Evolutionary conservation across 2,888 invertebrate genomes (phyloP), one percentile per base, ranked within the genome.

Genomic region (Tineola bisselliella): DNA sequence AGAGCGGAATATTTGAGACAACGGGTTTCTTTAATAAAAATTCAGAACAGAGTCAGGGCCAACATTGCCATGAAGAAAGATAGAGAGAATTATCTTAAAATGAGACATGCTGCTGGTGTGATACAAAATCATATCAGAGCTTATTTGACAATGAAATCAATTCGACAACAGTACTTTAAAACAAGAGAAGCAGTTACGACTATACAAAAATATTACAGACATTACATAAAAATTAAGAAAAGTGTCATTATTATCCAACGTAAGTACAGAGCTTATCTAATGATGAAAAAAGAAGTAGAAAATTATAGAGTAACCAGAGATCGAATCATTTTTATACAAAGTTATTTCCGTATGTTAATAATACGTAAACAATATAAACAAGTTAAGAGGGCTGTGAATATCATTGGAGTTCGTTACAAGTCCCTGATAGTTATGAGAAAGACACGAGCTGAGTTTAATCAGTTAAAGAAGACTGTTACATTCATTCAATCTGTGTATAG

Each of bases 11-110:
- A 82, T 66, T 63, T 76, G 11, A 64, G 71, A 33, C 66, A 86
- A 57, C 87, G 73, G 66, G 68, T 69, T 12, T 75, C 82, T 0
- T 69, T 73, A 4, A 64, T 79, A 12, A 65, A 67, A 30, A 63
- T 90, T 2, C 91, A 91, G 67, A 76, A 83, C 54, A 70, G 76
- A 18, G 82, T 76, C 64, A 84, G 88, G 54, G 79, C 84, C 8
- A 79, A 77, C 63, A 69, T 79, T n/a, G 43, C 43, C 43, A 12
- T n/a, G 13, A 43, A 43, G 43, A 66, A 54, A 13, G 66, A 74
- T 4, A 73, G 76, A 63, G 64, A 65, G 0, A 19, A 56, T 0
- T 88, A 78, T 68, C 61, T 73, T 43, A 62, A 69, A 60, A 64
- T 69, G 3, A 69, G 62, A 59, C 63, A 65, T 65, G 65, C 77